phyloP scores from a whole-genome alignment of 2,888 invertebrate species.

The Macaria liturata region DNA sequence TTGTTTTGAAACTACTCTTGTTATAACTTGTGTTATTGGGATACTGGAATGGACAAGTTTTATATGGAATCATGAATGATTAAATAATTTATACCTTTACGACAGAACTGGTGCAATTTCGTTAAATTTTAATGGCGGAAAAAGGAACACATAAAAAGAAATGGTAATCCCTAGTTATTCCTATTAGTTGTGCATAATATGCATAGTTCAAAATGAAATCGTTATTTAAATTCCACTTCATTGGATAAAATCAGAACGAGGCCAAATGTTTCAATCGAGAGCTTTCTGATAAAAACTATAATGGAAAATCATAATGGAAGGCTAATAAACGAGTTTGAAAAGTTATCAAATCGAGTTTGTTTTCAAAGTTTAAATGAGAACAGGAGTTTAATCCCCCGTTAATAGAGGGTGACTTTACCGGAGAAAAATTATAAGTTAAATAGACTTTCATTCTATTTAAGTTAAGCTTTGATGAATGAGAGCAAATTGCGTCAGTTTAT shows the following conservation, averaged over 20 bases:
- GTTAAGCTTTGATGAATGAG: neutral
- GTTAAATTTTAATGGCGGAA: too few relatives aligned
- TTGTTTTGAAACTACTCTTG: conserved; percentile 47
- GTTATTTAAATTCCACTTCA: too few relatives aligned
- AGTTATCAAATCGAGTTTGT: conserved; percentile 32
- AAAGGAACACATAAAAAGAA: too few relatives aligned
- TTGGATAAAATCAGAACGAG: conserved; percentile 9
- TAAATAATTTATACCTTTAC: too few relatives aligned
- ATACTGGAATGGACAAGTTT: neutral
- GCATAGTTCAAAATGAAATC: too few relatives aligned
- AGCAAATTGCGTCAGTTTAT: too few relatives aligned
- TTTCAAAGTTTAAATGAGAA: conserved; percentile 32
- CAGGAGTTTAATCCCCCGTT: conserved; percentile 28
- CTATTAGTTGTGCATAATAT: too few relatives aligned
- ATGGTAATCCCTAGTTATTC: too few relatives aligned
- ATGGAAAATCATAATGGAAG: conserved; percentile 26
- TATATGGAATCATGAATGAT: too few relatives aligned
- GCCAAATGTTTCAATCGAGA: conserved; percentile 22
- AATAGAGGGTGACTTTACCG: conserved; percentile 24
- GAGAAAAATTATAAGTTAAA: conserved; percentile 19
- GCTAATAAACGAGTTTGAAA: conserved; percentile 30
- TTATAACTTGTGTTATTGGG: conserved; percentile 30
- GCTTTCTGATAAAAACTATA: conserved; percentile 23
- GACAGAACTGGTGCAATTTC: too few relatives aligned
- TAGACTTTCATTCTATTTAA: conserved; percentile 6